Evolutionary conservation across 2,888 invertebrate genomes (phyloP).

Genomic region (Cerastis leucographa): DNA sequence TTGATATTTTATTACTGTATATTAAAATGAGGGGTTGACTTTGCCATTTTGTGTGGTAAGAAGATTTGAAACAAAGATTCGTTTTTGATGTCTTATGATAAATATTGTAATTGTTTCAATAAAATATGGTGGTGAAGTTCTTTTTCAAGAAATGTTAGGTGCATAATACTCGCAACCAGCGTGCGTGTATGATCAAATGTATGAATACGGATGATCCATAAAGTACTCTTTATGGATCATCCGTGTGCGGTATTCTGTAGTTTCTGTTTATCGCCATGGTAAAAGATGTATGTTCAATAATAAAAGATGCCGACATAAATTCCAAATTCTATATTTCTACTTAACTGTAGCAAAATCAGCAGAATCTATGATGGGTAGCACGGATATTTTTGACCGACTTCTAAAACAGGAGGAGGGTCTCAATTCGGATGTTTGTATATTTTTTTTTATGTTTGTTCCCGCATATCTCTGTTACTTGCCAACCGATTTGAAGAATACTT

Average conservation of each 20-base stretch:
- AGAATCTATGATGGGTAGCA: not conserved
- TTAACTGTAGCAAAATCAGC: not conserved
- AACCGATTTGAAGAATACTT: too few relatives aligned
- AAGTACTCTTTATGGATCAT: too few relatives aligned
- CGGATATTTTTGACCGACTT: not conserved
- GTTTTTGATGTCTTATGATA: not conserved
- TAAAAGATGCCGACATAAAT: not conserved
- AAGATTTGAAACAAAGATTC: too few relatives aligned
- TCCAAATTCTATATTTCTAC: not conserved
- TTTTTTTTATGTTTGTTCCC: too few relatives aligned
- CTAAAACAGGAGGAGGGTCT: too few relatives aligned
- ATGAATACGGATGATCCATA: not conserved
- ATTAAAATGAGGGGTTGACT: not conserved
- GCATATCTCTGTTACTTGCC: too few relatives aligned
- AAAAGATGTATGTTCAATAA: not conserved
- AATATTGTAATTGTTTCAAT: not conserved
- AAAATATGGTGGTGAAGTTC: not conserved
- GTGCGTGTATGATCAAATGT: not conserved
- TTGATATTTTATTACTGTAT: not conserved
- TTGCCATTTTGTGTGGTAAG: not conserved
- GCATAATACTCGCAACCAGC: not conserved
- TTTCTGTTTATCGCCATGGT: not conserved
- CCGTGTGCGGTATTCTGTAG: not conserved
- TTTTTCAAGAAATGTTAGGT: not conserved
- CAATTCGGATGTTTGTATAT: too few relatives aligned